phyloP scores from a whole-genome alignment of 2,888 invertebrate species.

The Meta bourneti region DNA sequence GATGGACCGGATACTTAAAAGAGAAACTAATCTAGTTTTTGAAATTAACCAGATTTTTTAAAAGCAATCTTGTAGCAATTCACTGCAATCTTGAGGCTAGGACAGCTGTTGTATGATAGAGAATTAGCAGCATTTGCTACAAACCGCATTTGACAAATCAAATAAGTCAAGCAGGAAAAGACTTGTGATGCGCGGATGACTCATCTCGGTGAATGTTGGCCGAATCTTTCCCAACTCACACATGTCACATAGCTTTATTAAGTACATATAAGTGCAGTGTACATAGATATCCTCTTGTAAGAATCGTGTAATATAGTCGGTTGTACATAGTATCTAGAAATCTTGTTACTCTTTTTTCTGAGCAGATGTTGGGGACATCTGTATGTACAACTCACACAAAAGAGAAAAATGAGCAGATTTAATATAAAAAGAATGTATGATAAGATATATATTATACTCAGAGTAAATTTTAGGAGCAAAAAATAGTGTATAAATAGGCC shows the following conservation, averaged over 20 bases:
- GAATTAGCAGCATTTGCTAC: slow-evolving; percentile 44
- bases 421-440: slow-evolving; percentile 64
- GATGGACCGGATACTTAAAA: slow-evolving; percentile 70
- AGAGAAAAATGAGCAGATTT: slow-evolving; percentile 34
- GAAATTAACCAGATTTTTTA: neutral
- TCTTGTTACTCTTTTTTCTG: slow-evolving; percentile 38
- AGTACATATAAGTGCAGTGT: slow-evolving; percentile 50
- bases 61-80: neutral
- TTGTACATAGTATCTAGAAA: slow-evolving; percentile 72
- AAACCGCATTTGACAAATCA: slow-evolving; percentile 69
- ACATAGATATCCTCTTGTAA: slow-evolving; percentile 59
- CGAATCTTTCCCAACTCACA: neutral
- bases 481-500: slow-evolving; percentile 64
- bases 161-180: slow-evolving; percentile 1
- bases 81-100: slow-evolving; percentile 24
- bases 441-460: slow-evolving; percentile 64
- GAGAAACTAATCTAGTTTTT: neutral
- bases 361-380: slow-evolving; percentile 19
- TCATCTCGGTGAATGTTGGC: neutral
- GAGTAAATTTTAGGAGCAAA: slow-evolving; percentile 37
- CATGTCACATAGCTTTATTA: slow-evolving; percentile 68
- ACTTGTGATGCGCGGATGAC: neutral
- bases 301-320: slow-evolving; percentile 69
- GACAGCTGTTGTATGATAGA: slow-evolving; percentile 3
- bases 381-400: slow-evolving; percentile 22